Base-by-base conservation (phyloP, 2,888 invertebrate species). In the Cremastobaeus sp. region DNA sequence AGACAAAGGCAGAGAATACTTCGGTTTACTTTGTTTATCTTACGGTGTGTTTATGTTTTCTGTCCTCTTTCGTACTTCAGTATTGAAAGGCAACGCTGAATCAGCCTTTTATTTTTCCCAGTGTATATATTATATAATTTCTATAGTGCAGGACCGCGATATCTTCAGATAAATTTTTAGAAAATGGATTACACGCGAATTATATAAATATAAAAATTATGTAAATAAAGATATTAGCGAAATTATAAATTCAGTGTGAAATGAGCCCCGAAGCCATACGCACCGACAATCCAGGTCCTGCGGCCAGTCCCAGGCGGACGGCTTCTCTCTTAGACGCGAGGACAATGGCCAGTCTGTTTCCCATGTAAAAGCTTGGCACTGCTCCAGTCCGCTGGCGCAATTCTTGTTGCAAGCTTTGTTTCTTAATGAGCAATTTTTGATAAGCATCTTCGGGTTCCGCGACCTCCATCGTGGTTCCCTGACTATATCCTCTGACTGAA, bases 391-490 rank as follows among this genome's bases (percentile, higher is more conserved):
- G 80, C 64, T 96, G 96, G 79, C 93, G 92, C 54, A 96, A 86
- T 86, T 97, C 96, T 76, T 95, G 89, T 83, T 94, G 88, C 1
- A 97, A 88, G 6, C 93, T 91, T 88, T 96, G 96, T 83, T 95
- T 96, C 81, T 92, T 92, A 30, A 93, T 92, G 68, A 95, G 90
- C 41, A 97, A 88, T 78, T 96, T 95, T 14, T 94, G 91, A 39
- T 96, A 92, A 0, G 93, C 91, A 78, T 94, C 93, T 5, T 87
- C 88, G 1, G 87, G 86, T 45, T 87, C 86, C 2, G 85, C 79
- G 5, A 85, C 81, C 11, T 88, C 82, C 47, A 87, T 86, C 69
- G 88, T 88, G 1, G 89, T 88, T 2, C 86, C 86, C 17, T 89
- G 85, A 34, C 89, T 89, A 80, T 90, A 92, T 15, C 91, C 92